A percentile compares a stretch with the other conserved stretches of the same genome.
Evolutionary conservation across 2,888 invertebrate genomes (phyloP).

Genomic region (Apotomis betuletana): DNA sequence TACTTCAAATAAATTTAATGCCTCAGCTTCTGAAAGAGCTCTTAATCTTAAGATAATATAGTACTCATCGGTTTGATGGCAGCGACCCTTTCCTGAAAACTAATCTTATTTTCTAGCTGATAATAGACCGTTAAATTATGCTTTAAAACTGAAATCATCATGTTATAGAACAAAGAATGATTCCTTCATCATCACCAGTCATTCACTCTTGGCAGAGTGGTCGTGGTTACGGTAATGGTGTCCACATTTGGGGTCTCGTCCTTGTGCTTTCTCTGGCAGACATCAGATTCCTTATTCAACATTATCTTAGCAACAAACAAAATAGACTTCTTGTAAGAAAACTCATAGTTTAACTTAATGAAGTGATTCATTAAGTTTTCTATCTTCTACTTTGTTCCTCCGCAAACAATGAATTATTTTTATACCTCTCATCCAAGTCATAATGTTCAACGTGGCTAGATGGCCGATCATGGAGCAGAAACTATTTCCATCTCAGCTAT

Average conservation of each 20-base stretch:
- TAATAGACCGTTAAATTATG: too few relatives aligned
- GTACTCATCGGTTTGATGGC: too few relatives aligned
- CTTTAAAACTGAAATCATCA: too few relatives aligned
- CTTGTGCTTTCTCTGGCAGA: too few relatives aligned
- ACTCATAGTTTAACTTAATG: not conserved
- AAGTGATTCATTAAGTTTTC: not conserved
- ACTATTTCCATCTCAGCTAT: conserved; percentile 29
- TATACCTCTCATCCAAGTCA: not conserved
- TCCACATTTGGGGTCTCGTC: too few relatives aligned
- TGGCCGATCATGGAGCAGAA: conserved; percentile 24
- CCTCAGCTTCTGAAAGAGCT: conserved; percentile 2
- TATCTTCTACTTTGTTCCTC: not conserved
- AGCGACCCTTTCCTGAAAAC: too few relatives aligned
- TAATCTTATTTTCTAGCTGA: too few relatives aligned
- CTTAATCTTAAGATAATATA: not conserved
- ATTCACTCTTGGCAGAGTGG: too few relatives aligned
- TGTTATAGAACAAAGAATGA: too few relatives aligned
- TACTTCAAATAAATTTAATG: not conserved
- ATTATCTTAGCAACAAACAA: not conserved
- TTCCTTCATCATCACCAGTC: too few relatives aligned
- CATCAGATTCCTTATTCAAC: too few relatives aligned
- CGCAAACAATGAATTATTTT: not conserved
- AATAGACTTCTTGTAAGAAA: not conserved
- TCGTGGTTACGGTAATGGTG: too few relatives aligned
- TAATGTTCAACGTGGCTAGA: not conserved